Base-by-base conservation (phyloP, 2,797 vertebrate genomes). In the Galagoides demidoff region DNA sequence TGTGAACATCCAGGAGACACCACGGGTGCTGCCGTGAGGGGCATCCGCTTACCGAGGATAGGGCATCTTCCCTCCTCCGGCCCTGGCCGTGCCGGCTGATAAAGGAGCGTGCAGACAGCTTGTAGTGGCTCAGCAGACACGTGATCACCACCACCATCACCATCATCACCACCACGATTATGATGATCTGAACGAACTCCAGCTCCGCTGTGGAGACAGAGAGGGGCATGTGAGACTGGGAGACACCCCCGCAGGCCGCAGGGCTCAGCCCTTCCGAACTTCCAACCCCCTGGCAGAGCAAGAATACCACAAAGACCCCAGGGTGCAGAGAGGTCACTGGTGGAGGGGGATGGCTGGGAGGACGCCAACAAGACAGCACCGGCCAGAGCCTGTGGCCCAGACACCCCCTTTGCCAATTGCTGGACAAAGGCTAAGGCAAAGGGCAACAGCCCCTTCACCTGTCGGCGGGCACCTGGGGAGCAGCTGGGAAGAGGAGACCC, bases 141-240 rank as follows among this genome's bases (percentile, higher is more conserved):
- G 99, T 99, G 98, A 99, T 99, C 98, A 99, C 99, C 95, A 99
- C 99, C 97, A 99, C 99, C 99, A 99, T 99, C 96, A 99, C 99
- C 99, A 99, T 99, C 99, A 99, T 99, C 97, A 99, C 99, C 98
- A 99, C 99, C 97, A 99, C 99, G 90, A 99, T 99, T 98, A 99
- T 99, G 98, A 99, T 98, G 98, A 99, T 99, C 99, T 99, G 99
- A 97, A 99, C 99, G 89, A 99, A 99, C 99, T 99, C 99, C 99
- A 99, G 98, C 98, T 99, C 99, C 98, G 99, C 99, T 99, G 98
- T 16, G 93, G 96, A 94, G 92, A 95, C 52, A 95, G 59, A 93
- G 64, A 70, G 63, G 45, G 11, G 73, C 45, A 52, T 0, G n/a
- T 98, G 95, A 98, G 96, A 79, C 0, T 45, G 31, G 19, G 31